phyloP scores from a whole-genome alignment of 2,888 invertebrate genomes.

The Stenodera caucasica region DNA sequence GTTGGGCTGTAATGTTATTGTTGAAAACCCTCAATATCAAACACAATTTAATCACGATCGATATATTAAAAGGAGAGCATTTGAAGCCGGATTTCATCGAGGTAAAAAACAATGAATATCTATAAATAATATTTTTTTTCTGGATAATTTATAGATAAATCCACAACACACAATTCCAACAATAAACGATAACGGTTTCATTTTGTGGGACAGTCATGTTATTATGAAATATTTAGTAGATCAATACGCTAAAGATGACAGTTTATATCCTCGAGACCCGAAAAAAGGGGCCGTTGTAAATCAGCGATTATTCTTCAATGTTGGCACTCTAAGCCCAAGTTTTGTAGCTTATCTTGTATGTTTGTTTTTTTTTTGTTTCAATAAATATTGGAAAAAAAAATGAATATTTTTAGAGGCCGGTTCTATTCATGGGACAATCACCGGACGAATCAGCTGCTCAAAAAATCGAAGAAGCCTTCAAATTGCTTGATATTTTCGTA shows the following conservation, averaged over 20 bases:
- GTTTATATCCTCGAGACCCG: conserved; percentile 66
- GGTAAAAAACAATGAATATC: conserved; percentile 53
- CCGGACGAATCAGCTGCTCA: conserved; percentile 39
- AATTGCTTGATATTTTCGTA: conserved; percentile 62
- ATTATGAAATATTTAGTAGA: conserved; percentile 68
- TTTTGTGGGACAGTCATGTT: conserved; percentile 71
- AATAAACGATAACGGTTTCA: conserved; percentile 71
- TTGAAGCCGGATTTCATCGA: conserved; percentile 68
- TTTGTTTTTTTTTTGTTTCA: conserved; percentile 32
- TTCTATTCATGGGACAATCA: conserved; percentile 32
- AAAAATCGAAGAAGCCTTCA: conserved; percentile 64
- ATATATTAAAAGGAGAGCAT: conserved; percentile 65
- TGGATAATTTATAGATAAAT: background rate
- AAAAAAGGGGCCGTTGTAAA: conserved; percentile 65
- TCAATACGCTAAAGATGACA: conserved; percentile 67
- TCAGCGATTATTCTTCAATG: conserved; percentile 65
- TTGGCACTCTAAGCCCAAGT: conserved; percentile 61
- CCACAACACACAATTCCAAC: conserved; percentile 48
- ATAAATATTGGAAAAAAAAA: background rate
- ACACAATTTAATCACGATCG: conserved; percentile 65
- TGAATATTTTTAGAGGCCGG: conserved; percentile 38
- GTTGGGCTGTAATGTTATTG: conserved; percentile 63
- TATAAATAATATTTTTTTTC: background rate
- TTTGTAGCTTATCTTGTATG: conserved; percentile 63
- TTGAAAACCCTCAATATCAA: conserved; percentile 67